These are phyloP conservation scores for Caenorhabditis brenneri DNA, from an alignment of 1,140 invertebrate species.

Conservation along the genomic window DNA sequence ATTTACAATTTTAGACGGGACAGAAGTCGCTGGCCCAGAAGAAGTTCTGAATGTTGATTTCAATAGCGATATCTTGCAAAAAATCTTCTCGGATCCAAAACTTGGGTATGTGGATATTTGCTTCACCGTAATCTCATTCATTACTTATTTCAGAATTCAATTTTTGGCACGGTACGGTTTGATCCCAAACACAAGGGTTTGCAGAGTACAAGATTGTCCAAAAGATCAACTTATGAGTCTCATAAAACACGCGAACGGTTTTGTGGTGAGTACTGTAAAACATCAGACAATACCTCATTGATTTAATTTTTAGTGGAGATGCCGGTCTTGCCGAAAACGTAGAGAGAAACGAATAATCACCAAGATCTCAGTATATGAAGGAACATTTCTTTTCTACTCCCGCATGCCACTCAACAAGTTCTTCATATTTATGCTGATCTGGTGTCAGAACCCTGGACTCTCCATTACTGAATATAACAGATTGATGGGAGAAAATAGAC, in stretches of 20 bases:
- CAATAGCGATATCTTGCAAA: conserved; percentile 42
- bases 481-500: conserved; percentile 44
- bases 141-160: conserved; percentile 46
- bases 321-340: conserved; percentile 45
- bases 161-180: conserved; percentile 48
- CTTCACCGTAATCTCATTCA: background rate
- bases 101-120: conserved; percentile 21
- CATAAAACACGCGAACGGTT: conserved; percentile 50
- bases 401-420: conserved; percentile 51
- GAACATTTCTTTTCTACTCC: conserved; percentile 52
- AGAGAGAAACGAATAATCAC: conserved; percentile 47
- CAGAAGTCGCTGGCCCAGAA: conserved; percentile 44
- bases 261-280: conserved; percentile 18
- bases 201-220: conserved; percentile 42
- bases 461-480: conserved; percentile 48
- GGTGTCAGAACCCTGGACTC: conserved; percentile 48
- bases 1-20: conserved; percentile 48
- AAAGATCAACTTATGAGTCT: conserved; percentile 53
- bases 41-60: conserved; percentile 47
- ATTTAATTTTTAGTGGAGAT: conserved; percentile 38
- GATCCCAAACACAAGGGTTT: conserved; percentile 42
- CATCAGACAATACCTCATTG: too few relatives aligned
- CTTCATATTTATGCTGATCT: conserved; percentile 52
- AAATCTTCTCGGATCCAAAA: conserved; percentile 39
- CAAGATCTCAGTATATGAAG: conserved; percentile 49